Evolutionary conservation across 2,888 invertebrate species (phyloP).

Genomic region (Ditula angustiorana): DNA sequence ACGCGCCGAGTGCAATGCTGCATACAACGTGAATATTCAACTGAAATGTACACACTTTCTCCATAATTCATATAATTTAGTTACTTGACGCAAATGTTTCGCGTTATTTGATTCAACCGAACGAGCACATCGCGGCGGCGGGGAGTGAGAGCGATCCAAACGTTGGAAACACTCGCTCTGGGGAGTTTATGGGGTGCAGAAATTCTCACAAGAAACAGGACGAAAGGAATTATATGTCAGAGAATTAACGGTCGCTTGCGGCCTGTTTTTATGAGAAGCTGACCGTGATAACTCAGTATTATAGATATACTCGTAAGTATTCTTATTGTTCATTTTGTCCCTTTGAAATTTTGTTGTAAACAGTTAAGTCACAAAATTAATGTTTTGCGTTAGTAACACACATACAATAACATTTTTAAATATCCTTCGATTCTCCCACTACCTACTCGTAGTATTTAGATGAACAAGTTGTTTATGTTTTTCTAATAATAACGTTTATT

Average conservation of each 20-base stretch:
- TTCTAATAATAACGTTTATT: no score
- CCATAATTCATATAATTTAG: constrained; percentile 3
- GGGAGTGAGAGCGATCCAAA: constrained; percentile 13
- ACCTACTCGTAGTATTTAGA: no score
- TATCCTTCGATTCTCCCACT: no score
- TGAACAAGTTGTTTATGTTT: no score
- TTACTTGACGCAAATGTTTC: constrained; percentile 23
- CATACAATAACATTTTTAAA: no score
- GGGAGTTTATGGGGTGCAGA: constrained; percentile 21
- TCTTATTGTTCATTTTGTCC: background rate
- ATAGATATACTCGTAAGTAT: background rate
- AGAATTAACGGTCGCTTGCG: constrained; percentile 18
- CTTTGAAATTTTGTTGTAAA: background rate
- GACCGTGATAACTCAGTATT: constrained; percentile 6
- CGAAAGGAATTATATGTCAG: constrained; percentile 22
- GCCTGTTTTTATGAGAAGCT: constrained; percentile 28
- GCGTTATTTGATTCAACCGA: constrained; percentile 7
- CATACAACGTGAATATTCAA: constrained; percentile 25
- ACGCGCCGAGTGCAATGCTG: constrained; percentile 19
- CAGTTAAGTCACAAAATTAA: background rate
- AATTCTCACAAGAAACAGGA: constrained; percentile 28
- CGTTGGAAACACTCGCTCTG: constrained; percentile 27
- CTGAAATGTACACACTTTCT: background rate
- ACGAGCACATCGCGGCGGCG: constrained; percentile 14
- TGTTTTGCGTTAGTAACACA: no score